Evolutionary conservation across 2,113 vertebrate genomes (phyloP).

Genomic region (Cavia porcellus): DNA sequence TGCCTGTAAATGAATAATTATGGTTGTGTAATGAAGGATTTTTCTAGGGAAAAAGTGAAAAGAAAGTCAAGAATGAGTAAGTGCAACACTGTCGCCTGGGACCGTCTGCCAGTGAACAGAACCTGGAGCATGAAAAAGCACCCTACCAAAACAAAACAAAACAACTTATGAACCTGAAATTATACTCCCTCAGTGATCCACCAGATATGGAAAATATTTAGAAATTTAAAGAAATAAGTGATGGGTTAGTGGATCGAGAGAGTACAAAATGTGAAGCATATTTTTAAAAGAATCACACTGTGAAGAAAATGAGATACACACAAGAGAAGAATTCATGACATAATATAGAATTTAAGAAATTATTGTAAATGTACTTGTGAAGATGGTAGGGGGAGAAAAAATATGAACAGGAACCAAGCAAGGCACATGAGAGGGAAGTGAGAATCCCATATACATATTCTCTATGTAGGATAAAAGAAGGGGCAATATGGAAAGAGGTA

Average conservation of each 20-base stretch:
- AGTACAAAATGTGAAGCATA: background rate
- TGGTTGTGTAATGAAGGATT: slow-evolving; percentile 20
- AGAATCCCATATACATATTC: background rate
- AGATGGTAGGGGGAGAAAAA: background rate
- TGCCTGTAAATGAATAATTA: slow-evolving; percentile 46
- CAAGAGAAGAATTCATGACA: background rate
- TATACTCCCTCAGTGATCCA: background rate
- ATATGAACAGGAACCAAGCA: background rate
- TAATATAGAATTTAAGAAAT: background rate
- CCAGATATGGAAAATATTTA: background rate
- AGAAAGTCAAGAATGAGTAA: background rate
- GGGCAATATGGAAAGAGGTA: background rate
- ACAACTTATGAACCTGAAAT: background rate
- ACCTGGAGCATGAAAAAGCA: background rate
- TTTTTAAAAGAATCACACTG: slow-evolving; percentile 21
- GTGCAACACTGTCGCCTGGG: too few relatives aligned
- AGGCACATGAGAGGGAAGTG: background rate
- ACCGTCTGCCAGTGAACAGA: background rate
- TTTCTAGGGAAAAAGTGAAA: background rate
- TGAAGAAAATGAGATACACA: background rate
- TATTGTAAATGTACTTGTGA: background rate
- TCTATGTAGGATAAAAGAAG: background rate
- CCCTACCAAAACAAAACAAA: background rate
- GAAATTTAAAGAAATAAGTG: slow-evolving; percentile 27
- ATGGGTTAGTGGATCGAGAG: background rate